These are phyloP conservation scores for Passerina amoena DNA, from an alignment of 2,113 vertebrate species.

Conservation along the genomic window DNA sequence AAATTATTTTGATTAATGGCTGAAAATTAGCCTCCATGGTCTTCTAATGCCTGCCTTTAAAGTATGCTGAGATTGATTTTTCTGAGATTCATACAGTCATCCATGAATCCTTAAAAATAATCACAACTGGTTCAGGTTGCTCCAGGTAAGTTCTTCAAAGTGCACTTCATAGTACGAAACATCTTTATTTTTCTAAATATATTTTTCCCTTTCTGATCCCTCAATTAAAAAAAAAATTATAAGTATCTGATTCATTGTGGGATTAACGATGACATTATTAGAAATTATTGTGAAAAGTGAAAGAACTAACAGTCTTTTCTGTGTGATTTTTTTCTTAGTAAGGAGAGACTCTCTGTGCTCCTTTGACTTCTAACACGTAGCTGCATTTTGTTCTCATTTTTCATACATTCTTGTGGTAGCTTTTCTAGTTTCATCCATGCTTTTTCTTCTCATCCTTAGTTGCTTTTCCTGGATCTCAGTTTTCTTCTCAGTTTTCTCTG, in stretches of 20 bases:
- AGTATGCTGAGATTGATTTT: not conserved
- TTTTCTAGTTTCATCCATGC: not conserved
- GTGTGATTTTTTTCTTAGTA: not conserved
- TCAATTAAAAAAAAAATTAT: not conserved
- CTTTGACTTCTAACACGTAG: not conserved
- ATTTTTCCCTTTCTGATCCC: not conserved
- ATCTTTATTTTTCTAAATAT: not conserved
- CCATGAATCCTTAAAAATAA: not conserved
- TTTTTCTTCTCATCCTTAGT: not conserved
- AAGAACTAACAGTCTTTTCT: not conserved
- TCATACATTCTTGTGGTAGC: not conserved
- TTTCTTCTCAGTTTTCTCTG: not conserved
- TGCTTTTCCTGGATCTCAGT: not conserved
- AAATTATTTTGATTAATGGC: not conserved
- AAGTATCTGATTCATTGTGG: not conserved
- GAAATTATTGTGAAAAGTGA: not conserved
- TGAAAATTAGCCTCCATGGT: not conserved
- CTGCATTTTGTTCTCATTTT: not conserved
- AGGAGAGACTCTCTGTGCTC: not conserved
- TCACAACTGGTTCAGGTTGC: not conserved
- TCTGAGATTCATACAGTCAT: not conserved
- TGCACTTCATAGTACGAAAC: not conserved
- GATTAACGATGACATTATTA: not conserved
- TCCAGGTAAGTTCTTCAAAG: not conserved
- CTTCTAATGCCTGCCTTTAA: not conserved